phyloP scores from a whole-genome alignment of 2,113 vertebrate genomes.

The Urocolius indicus region DNA sequence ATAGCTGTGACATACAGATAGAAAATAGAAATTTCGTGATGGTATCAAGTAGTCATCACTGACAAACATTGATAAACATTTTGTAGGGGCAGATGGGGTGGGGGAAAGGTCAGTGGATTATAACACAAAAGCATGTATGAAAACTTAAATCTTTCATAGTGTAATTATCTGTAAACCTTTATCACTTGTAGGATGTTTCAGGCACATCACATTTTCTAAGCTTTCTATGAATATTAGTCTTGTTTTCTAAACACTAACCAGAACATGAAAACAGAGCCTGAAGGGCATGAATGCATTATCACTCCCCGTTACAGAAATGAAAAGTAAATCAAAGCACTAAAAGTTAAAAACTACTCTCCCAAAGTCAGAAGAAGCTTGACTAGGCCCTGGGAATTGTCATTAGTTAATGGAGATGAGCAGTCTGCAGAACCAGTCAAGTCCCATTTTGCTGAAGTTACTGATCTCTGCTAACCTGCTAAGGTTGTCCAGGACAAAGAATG shows the following conservation, averaged over 20 bases:
- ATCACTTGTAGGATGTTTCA: background rate
- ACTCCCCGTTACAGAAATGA: background rate
- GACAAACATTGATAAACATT: background rate
- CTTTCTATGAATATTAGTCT: background rate
- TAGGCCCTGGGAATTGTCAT: background rate
- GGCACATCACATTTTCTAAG: background rate
- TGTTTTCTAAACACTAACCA: slow-evolving; percentile 5
- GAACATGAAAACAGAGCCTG: background rate
- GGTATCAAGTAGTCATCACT: background rate
- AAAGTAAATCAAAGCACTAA: background rate
- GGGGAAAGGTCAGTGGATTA: background rate
- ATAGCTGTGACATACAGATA: background rate
- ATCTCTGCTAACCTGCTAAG: background rate
- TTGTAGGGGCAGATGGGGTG: background rate
- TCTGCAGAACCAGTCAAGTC: background rate
- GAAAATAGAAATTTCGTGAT: background rate
- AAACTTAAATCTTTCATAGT: background rate
- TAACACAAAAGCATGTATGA: background rate
- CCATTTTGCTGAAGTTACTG: background rate
- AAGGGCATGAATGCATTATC: background rate
- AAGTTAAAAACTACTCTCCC: background rate
- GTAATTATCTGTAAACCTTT: background rate
- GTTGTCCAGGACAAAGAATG: background rate
- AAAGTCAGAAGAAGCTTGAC: background rate
- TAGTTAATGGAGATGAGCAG: background rate